Conservation (phyloP, 2,797 vertebrate genomes). For the Eospalax fontanierii region DNA sequence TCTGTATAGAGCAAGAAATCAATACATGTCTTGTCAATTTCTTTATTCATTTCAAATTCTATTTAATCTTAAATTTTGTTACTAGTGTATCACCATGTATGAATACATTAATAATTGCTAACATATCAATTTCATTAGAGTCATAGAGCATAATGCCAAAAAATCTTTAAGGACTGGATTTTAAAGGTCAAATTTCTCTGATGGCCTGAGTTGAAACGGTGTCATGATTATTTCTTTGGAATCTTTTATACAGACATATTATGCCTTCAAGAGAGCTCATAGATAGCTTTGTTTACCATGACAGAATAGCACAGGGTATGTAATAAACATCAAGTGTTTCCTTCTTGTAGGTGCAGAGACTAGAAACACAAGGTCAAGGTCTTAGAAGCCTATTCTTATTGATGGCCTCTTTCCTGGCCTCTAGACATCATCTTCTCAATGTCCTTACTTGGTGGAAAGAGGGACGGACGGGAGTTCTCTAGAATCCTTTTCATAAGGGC, state of each 20-base stretch:
- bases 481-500: not conserved
- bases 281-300: not conserved
- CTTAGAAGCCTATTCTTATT: not conserved
- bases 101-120: not conserved
- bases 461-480: not conserved
- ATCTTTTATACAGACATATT: not conserved
- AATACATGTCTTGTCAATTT: not conserved
- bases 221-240: not conserved
- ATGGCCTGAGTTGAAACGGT: not conserved
- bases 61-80: not conserved
- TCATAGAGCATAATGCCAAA: not conserved
- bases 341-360: not conserved
- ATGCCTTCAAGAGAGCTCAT: not conserved
- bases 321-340: not conserved
- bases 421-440: not conserved
- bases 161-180: not conserved
- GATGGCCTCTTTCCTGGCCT: too few species aligned
- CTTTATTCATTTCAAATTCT: not conserved
- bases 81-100: not conserved
- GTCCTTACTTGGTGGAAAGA: not conserved
- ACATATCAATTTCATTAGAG: not conserved
- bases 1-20: not conserved
- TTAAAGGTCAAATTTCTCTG: not conserved
- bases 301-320: not conserved
- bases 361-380: not conserved